Conservation (phyloP, 2,888 invertebrate genomes). For the Phoenoteleia sp. region DNA sequence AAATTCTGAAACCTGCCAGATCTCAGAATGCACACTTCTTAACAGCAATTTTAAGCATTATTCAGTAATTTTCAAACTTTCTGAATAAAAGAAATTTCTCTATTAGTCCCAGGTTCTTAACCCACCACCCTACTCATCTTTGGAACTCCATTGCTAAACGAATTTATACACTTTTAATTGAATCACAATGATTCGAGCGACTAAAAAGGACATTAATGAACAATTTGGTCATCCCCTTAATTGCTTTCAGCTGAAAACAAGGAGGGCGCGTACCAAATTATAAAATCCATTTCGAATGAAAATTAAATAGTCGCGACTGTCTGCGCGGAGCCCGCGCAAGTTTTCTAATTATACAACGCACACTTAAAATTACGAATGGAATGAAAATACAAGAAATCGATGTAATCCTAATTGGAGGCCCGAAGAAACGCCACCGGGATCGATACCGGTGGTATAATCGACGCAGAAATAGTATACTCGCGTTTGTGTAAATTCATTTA, state of each 20-base stretch:
- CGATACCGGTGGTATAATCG: conserved; percentile 15
- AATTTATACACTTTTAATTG: too few species aligned
- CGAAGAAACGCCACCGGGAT: neutral
- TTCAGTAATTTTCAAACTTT: too few species aligned
- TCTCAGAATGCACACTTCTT: too few species aligned
- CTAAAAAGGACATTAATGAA: neutral
- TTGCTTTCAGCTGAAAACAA: neutral
- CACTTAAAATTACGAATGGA: neutral
- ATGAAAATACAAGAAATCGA: conserved; percentile 4
- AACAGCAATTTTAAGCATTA: too few species aligned
- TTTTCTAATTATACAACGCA: neutral
- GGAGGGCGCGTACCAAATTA: neutral
- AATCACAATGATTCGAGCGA: neutral
- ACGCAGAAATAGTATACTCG: neutral
- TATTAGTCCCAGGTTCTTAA: too few species aligned
- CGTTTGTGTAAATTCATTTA: conserved; percentile 76
- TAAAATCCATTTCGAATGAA: neutral
- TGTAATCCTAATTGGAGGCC: neutral
- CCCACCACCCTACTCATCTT: too few species aligned
- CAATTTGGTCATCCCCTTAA: neutral
- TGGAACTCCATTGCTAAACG: too few species aligned
- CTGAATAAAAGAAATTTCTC: too few species aligned
- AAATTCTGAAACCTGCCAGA: too few species aligned
- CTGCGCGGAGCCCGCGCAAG: neutral
- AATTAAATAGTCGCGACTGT: neutral